Evolutionary conservation across 2,888 invertebrate species (phyloP), one percentile per base, ranked within the genome.

Genomic region (Dexiosoma caninum): DNA sequence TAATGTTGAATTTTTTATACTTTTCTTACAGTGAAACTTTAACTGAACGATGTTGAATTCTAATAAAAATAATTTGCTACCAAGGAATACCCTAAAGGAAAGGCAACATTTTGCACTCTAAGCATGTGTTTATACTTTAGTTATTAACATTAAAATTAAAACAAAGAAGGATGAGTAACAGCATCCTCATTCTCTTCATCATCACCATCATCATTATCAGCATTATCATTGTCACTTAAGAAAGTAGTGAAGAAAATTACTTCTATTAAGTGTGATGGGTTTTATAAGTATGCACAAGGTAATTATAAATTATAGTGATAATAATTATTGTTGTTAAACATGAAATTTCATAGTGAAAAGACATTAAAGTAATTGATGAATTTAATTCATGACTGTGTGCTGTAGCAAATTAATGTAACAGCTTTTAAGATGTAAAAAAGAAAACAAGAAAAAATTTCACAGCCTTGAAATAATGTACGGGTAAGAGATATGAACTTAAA

Each of bases 91-190:
- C 72, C 72, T 62, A 12, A 42, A 40, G 2, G 3, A 35, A 14
- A 42, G 12, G 59, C 37, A 59, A 67, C 46, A 57, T 23, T 37
- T 51, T 64, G 42, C 59, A 59, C 40, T 66, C 6, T 37, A 74
- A 79, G 74, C 74, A 79, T 74, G 69, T 74, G 74, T 69, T 74
- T 79, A 69, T 69, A 69, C 46, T 57, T 69, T 62, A 75, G 51
- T 44, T 79, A 57, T 57, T 57, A 64, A 49, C 27, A 32, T 16
- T 12, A 46, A n/a, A n/a, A n/a, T n/a, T n/a, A n/a, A n/a, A 32
- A 16, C 51, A 59, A 35, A 37, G 44, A 12, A 9, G 55, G 6
- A 8, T 49, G 37, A 19, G 37, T 46, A 59, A 37, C 27, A 30
- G 7, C 27, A 21, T 42, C 44, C 32, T 23, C 6, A 12, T 44